Evolutionary conservation across 2,797 vertebrate species (phyloP).

Genomic region (Merluccius polli): DNA sequence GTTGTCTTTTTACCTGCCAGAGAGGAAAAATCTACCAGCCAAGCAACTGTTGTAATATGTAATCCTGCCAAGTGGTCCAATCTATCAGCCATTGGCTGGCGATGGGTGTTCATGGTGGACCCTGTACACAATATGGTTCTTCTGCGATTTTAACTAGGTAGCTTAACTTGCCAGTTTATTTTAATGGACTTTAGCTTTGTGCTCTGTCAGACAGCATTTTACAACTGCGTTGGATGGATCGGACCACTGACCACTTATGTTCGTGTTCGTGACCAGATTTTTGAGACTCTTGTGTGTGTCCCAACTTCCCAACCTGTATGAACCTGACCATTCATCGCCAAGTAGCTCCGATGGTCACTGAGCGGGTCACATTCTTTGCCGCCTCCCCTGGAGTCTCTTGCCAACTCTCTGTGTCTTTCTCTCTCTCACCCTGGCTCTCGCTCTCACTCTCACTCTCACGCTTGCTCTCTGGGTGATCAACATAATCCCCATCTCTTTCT

Average conservation of each 20-base stretch:
- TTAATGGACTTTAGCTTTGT: background rate
- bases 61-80: too few species aligned
- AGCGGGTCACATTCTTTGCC: background rate
- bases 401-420: background rate
- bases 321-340: background rate
- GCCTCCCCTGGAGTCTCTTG: background rate
- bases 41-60: too few species aligned
- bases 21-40: too few species aligned
- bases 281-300: background rate
- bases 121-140: background rate
- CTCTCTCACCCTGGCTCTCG: slow-evolving; percentile 6
- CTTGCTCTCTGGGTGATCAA: background rate
- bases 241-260: background rate
- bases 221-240: background rate
- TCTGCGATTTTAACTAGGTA: background rate
- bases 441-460: background rate
- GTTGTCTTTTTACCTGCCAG: too few species aligned
- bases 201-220: background rate
- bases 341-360: background rate
- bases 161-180: too few species aligned
- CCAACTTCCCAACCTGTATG: background rate
- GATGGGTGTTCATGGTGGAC: too few species aligned
- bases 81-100: too few species aligned
- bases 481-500: background rate
- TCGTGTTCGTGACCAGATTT: background rate